Evolutionary conservation across 1,140 invertebrate genomes (phyloP).

Genomic region (Formica exsecta): DNA sequence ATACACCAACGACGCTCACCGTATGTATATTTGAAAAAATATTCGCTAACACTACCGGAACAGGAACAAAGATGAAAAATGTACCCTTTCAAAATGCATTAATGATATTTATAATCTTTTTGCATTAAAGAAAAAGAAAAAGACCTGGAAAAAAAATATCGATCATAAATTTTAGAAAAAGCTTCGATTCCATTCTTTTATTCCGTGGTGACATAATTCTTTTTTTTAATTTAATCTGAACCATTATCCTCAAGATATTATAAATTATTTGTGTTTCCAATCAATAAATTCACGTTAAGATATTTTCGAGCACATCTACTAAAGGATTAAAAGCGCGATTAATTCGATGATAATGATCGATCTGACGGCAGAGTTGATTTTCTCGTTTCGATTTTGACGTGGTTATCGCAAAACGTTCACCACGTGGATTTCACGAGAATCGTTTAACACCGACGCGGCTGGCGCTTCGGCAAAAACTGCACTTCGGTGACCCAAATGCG

Average conservation of each 20-base stretch:
- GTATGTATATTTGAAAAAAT: not conserved
- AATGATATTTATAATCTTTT: not conserved
- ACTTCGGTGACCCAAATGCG: constrained; percentile 48
- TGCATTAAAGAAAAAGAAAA: not conserved
- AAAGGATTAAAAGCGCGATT: not conserved
- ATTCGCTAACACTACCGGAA: too few relatives aligned
- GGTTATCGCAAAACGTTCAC: constrained; percentile 56
- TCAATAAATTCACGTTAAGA: not conserved
- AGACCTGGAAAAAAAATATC: not conserved
- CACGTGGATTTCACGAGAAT: constrained; percentile 48
- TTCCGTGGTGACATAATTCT: not conserved
- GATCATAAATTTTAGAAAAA: not conserved
- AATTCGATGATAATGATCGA: constrained; percentile 35
- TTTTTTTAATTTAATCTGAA: not conserved
- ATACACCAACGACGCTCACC: not conserved
- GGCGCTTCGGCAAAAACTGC: constrained; percentile 41
- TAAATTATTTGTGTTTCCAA: not conserved
- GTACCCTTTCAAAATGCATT: not conserved
- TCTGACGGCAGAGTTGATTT: constrained; percentile 25
- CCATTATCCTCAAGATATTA: not conserved
- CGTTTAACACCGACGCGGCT: constrained; percentile 37
- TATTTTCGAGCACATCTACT: not conserved
- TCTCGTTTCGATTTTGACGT: constrained; percentile 45
- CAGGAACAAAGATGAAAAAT: constrained; percentile 10
- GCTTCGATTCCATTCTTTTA: not conserved